Base-by-base conservation (phyloP, 2,113 vertebrate species). In the Psittacula cyanocephala region DNA sequence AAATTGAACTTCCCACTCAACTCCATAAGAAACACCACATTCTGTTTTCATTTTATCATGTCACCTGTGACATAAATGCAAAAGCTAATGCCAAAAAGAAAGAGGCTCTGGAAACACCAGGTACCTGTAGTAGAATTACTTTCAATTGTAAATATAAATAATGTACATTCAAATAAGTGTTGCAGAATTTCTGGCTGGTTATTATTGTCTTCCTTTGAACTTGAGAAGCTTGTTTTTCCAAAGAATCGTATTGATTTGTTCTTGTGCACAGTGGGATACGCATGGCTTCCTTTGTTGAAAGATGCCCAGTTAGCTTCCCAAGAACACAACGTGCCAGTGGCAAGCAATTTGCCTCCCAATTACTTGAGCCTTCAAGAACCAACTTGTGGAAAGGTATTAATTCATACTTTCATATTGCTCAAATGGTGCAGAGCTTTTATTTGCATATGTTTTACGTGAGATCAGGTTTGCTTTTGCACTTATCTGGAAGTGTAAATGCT, bases 31-130 rank as follows among this genome's bases (percentile, higher is more conserved):
- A 99, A 97, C 99, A 99, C 97, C 99, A 99, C 95, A 98, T 99
- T 94, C 98, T 99, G 80, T 99, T 99, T 98, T 99, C 99, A 94
- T 99, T 99, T 97, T 99, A 99, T 97, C 99, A 99, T 55, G 98
- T 99, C 96, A 99, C 99, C 70, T 99, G 99, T 97, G 99, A 99
- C 97, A 99, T 99, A 97, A 99, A 99, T 89, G 99, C 99, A 75
- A 99, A 99, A 98, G 99, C 99, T 60, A 99, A 98, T 75, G 97
- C 99, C 85, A 99, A 99, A 98, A 99, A 99, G 98, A 99, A 99
- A 98, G 99, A 99, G 95, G 97, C 98, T 88, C 98, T 99, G 96
- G 99, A 99, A 97, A 99, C 98, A 44, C 98, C 99, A 98, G 99
- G 99, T 99, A 98, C 87, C 86, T 92, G 94, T 70, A 67, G 91